These are phyloP conservation scores for Tupaia chinensis DNA, from an alignment of 2,113 vertebrate species.

Conservation along the genomic window DNA sequence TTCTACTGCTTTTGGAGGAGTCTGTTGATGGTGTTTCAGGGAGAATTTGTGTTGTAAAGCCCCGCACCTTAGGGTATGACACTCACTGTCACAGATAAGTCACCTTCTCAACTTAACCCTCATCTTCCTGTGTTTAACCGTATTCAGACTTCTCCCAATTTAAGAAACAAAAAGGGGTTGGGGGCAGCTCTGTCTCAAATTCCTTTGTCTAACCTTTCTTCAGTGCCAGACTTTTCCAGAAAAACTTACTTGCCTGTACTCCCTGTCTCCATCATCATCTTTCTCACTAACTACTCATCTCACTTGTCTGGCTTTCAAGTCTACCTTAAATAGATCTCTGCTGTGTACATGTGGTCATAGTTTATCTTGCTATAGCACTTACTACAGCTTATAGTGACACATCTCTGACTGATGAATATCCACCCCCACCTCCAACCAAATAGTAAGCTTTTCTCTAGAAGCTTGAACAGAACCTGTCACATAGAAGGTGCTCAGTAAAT, in stretches of 20 bases:
- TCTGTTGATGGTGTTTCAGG: not conserved
- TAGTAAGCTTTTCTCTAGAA: not conserved
- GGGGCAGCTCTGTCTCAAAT: not conserved
- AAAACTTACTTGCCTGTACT: not conserved
- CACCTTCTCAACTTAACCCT: not conserved
- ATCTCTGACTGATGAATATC: not conserved
- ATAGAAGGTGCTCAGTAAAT: not conserved
- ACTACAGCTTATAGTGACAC: not conserved
- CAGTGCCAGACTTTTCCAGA: not conserved
- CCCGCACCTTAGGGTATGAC: not conserved
- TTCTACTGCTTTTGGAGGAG: not conserved
- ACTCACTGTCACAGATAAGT: not conserved
- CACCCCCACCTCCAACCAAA: not conserved
- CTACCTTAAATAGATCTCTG: not conserved
- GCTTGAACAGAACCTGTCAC: not conserved
- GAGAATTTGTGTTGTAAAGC: not conserved
- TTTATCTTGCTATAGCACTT: not conserved
- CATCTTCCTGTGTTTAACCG: not conserved
- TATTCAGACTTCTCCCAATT: not conserved
- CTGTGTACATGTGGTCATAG: fast-evolving
- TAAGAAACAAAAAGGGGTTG: not conserved
- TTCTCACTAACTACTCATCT: not conserved
- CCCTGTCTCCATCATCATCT: not conserved
- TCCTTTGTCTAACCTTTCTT: not conserved
- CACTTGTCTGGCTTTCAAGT: not conserved